A percentile compares a stretch with the other conserved stretches of the same genome.
Evolutionary conservation across 2,888 invertebrate genomes (phyloP).

Genomic region (Hemicrepidius hirtus): DNA sequence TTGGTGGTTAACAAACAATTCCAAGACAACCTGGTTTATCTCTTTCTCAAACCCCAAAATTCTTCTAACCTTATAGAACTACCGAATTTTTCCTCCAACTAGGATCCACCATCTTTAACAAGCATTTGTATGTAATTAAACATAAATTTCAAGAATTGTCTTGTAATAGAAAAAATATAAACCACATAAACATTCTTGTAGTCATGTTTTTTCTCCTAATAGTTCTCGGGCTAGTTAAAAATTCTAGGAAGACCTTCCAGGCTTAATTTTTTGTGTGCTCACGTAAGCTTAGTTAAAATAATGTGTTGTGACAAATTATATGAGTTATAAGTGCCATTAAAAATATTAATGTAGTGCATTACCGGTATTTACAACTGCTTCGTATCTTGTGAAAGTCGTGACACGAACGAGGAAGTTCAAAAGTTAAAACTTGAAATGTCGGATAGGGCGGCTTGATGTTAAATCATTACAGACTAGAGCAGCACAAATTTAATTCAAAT

Average conservation of each 20-base stretch:
- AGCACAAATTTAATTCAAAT: slow-evolving; percentile 8
- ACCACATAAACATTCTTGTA: too few relatives aligned
- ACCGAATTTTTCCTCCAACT: not conserved
- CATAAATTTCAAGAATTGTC: slow-evolving; percentile 5
- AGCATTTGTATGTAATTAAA: not conserved
- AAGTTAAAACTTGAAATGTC: slow-evolving; percentile 49
- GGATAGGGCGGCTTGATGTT: slow-evolving; percentile 17
- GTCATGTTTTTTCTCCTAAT: slow-evolving; percentile 1
- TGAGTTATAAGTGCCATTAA: slow-evolving; percentile 53
- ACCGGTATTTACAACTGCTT: slow-evolving; percentile 54
- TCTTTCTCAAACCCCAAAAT: too few relatives aligned
- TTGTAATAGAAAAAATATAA: not conserved
- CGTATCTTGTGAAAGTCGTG: slow-evolving; percentile 56
- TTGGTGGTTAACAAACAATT: not conserved
- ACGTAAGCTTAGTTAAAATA: slow-evolving; percentile 33
- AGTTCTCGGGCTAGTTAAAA: slow-evolving; percentile 17
- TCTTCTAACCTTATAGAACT: too few relatives aligned
- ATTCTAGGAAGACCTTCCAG: slow-evolving; percentile 26
- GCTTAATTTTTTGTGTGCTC: slow-evolving; percentile 7
- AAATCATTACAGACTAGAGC: not conserved
- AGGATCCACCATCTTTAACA: slow-evolving; percentile 1
- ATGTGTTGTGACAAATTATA: slow-evolving; percentile 56
- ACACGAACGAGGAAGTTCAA: slow-evolving; percentile 58
- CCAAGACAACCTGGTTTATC: not conserved
- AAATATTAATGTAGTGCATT: slow-evolving; percentile 57